Percentiles rank a stretch among this genome's conserved stretches.
Conservation (phyloP, 1,140 invertebrate genomes). For the Camponotus pennsylvanicus region DNA sequence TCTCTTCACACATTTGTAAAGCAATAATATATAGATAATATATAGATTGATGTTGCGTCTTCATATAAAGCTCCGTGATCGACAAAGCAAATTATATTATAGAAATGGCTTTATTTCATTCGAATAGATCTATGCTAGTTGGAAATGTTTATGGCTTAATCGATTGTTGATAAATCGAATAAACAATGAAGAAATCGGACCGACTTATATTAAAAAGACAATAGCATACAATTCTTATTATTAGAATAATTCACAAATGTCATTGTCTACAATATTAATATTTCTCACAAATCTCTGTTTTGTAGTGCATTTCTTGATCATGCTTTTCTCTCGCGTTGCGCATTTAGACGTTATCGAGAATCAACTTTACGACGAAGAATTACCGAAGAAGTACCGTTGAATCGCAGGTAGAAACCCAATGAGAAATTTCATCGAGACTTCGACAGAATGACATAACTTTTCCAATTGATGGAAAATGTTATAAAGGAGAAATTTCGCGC, state of each 20-base stretch:
- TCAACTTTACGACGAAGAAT: neutral
- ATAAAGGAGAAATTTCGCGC: conserved; percentile 10
- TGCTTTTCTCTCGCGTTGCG: neutral
- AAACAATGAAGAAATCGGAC: neutral
- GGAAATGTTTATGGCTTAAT: neutral
- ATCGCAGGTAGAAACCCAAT: conserved; percentile 22
- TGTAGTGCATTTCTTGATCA: neutral
- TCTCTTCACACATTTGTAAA: neutral
- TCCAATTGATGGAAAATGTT: conserved; percentile 49
- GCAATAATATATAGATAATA: too few relatives aligned
- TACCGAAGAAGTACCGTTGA: too few relatives aligned
- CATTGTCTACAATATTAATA: neutral
- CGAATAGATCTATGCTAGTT: neutral
- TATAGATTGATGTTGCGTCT: neutral
- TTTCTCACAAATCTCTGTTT: neutral
- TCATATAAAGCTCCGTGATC: neutral
- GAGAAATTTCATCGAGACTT: conserved; percentile 63
- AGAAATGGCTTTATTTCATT: neutral
- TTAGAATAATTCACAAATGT: neutral
- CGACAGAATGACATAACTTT: conserved; percentile 56
- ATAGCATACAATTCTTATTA: neutral
- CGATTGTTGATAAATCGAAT: neutral
- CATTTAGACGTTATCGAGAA: neutral
- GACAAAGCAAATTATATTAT: neutral
- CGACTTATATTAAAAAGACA: neutral